phyloP scores from a whole-genome alignment of 2,888 invertebrate genomes.

The Spisula solida region DNA sequence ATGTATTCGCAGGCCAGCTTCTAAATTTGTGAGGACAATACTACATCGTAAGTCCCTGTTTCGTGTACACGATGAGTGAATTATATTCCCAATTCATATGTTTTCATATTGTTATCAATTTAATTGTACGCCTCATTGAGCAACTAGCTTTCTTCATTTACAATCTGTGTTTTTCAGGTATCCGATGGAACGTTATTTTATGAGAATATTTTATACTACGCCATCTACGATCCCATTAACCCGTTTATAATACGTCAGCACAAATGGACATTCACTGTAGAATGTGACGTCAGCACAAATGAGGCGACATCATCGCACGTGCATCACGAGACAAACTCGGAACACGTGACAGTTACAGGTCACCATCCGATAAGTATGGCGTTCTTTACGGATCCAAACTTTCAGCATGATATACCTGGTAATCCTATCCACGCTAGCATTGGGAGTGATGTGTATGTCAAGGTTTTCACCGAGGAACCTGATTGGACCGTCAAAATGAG shows the following conservation, averaged over 20 bases:
- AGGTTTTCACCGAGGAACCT: conserved; percentile 29
- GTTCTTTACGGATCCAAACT: conserved; percentile 26
- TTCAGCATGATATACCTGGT: not conserved
- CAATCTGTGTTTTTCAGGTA: not conserved
- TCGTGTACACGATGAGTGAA: no score
- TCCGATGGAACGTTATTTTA: not conserved
- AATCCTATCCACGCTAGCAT: not conserved
- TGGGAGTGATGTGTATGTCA: conserved; percentile 30
- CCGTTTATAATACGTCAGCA: conserved; percentile 31
- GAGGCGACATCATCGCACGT: conserved; percentile 29
- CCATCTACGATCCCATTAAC: conserved; percentile 15
- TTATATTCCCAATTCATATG: no score
- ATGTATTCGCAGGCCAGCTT: no score
- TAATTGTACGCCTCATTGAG: no score
- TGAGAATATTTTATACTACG: conserved; percentile 27
- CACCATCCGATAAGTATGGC: conserved; percentile 23
- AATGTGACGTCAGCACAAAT: conserved; percentile 35
- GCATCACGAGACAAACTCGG: conserved; percentile 25
- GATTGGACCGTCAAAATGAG: conserved; percentile 45
- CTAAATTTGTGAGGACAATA: no score
- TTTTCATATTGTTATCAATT: no score
- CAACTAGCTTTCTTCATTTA: no score
- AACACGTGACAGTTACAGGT: not conserved
- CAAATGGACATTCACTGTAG: conserved; percentile 34
- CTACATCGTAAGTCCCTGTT: no score